Percentiles rank a stretch among this genome's conserved stretches.
Evolutionary conservation across 92 coral and sea anemone genomes (phyloP).

Genomic region (Paramuricea clavata): DNA sequence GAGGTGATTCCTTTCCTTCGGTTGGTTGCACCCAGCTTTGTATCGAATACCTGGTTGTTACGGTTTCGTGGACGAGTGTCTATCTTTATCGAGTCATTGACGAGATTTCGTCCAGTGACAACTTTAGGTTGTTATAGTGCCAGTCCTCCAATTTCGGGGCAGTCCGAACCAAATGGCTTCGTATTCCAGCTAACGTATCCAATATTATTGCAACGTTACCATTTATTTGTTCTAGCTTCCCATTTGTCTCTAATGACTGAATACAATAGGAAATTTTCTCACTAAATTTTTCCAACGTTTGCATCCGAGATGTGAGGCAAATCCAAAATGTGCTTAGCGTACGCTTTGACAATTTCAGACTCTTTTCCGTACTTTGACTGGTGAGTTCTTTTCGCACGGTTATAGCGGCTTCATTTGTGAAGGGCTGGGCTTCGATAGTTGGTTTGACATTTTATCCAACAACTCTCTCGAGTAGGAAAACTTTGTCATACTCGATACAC

Average conservation of each 20-base stretch:
- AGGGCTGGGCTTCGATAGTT: too few species aligned
- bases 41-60: too few species aligned
- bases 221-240: constrained; percentile 5
- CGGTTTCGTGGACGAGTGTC: background rate
- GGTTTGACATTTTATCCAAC: too few species aligned
- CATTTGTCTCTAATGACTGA: background rate
- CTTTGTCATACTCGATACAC: too few species aligned
- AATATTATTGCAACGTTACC: constrained; percentile 44
- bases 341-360: background rate
- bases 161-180: constrained; percentile 45
- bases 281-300: background rate
- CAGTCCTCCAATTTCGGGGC: constrained; percentile 39
- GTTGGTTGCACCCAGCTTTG: too few species aligned
- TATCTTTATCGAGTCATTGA: background rate
- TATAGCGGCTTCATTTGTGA: background rate
- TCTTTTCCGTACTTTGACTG: background rate
- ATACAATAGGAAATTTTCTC: background rate
- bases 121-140: constrained; percentile 12
- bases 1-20: too few species aligned
- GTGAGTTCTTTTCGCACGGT: background rate
- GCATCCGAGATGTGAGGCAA: background rate
- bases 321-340: background rate
- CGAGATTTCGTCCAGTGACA: background rate
- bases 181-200: constrained; percentile 38
- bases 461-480: too few species aligned